These are phyloP conservation scores for Petrocephalus microphthalmus DNA, from an alignment of 2,113 vertebrate genomes.

Conservation along the genomic window DNA sequence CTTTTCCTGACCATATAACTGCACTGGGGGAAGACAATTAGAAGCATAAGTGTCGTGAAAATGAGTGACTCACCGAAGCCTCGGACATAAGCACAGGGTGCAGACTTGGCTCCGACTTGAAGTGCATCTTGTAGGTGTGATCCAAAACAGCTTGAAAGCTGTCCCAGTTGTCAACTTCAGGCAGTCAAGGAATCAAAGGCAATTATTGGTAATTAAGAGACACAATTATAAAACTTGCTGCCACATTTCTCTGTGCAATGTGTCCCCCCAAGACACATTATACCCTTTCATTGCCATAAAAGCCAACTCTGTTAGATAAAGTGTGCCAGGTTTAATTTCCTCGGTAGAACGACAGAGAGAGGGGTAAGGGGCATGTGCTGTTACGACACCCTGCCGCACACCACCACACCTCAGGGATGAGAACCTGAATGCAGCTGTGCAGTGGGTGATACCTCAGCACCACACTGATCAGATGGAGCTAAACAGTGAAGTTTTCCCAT, in stretches of 20 bases:
- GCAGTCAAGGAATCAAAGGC: constrained; percentile 32
- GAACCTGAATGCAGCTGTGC: no score
- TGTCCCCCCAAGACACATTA: background rate
- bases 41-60: background rate
- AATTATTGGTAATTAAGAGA: background rate
- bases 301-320: background rate
- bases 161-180: constrained; percentile 95
- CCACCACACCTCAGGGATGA: no score
- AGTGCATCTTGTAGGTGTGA: constrained; percentile 95
- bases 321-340: background rate
- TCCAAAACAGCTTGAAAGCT: constrained; percentile 97
- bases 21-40: background rate
- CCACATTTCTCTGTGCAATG: background rate
- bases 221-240: background rate
- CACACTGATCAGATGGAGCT: no score
- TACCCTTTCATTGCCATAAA: background rate
- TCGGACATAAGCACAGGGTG: constrained; percentile 98
- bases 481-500: no score
- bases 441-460: no score
- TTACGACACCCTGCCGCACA: no score
- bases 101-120: constrained; percentile 93
- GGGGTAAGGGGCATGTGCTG: no score
- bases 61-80: constrained; percentile 75
- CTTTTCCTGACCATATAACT: background rate
- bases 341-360: background rate